A percentile compares a stretch with the other conserved stretches of the same genome.
These are phyloP conservation scores for Tachystola acroxantha DNA, from an alignment of 2,888 invertebrate genomes.

Conservation along the genomic window DNA sequence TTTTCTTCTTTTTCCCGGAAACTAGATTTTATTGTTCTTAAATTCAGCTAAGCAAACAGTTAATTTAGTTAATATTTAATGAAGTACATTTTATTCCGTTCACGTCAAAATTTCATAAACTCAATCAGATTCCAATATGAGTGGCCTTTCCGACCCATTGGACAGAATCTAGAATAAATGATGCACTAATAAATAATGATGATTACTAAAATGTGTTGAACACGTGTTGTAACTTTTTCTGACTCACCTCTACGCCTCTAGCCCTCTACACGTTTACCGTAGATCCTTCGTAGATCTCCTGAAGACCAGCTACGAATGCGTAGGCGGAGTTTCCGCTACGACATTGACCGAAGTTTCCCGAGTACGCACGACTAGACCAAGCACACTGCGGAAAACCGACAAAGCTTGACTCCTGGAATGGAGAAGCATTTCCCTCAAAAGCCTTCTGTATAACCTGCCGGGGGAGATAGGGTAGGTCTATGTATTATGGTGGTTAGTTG, in stretches of 20 bases:
- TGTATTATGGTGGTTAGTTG: slow-evolving; percentile 23
- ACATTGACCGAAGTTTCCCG: slow-evolving; percentile 46
- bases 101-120: too few relatives aligned
- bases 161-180: too few relatives aligned
- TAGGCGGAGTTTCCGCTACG: slow-evolving; percentile 52
- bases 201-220: too few relatives aligned
- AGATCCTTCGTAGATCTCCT: slow-evolving; percentile 16
- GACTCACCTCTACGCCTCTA: slow-evolving; percentile 11
- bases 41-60: too few relatives aligned
- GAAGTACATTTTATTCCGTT: too few relatives aligned
- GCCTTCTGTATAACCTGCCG: not conserved
- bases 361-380: slow-evolving; percentile 29
- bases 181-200: too few relatives aligned
- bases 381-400: slow-evolving; percentile 28
- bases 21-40: too few relatives aligned
- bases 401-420: slow-evolving; percentile 18
- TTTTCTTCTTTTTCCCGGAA: too few relatives aligned
- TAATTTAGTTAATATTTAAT: too few relatives aligned
- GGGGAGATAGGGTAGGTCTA: slow-evolving; percentile 28
- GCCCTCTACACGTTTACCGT: slow-evolving; percentile 25
- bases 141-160: too few relatives aligned
- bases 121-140: too few relatives aligned
- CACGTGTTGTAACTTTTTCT: not conserved
- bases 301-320: slow-evolving; percentile 29
- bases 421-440: not conserved